Percentiles rank a stretch among this genome's conserved stretches.
Evolutionary conservation across 2,113 vertebrate genomes (phyloP).

Genomic region (Trichomycterus rosablanca): DNA sequence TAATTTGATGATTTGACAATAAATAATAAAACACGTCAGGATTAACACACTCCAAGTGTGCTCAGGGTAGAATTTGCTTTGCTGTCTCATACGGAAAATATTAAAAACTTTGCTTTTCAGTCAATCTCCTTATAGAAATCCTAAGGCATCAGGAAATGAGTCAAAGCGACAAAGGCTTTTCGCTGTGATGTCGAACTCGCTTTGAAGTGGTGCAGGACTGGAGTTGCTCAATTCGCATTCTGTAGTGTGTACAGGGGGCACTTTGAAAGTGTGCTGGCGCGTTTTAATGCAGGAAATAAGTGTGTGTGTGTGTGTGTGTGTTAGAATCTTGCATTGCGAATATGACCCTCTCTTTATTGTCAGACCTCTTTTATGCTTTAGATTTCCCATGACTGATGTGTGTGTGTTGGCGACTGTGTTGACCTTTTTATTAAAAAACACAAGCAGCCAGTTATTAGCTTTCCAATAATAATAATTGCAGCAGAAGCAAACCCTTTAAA

Average conservation of each 20-base stretch:
- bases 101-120: constrained; percentile 48
- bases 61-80: too few relatives aligned
- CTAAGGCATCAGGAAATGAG: constrained; percentile 90
- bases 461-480: too few relatives aligned
- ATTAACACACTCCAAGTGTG: too few relatives aligned
- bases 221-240: constrained; percentile 88
- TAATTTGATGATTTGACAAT: too few relatives aligned
- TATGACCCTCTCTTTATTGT: constrained; percentile 87
- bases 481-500: constrained; percentile 26
- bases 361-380: constrained; percentile 87
- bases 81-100: too few relatives aligned
- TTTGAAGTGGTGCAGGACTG: constrained; percentile 90
- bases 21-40: too few relatives aligned
- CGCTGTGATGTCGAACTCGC: constrained; percentile 76
- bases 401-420: constrained; percentile 77
- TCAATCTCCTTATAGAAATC: constrained; percentile 90
- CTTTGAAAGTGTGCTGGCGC: constrained; percentile 77
- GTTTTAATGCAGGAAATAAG: constrained; percentile 83
- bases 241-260: constrained; percentile 78
- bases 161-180: constrained; percentile 80
- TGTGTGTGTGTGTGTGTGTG: too few relatives aligned
- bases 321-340: constrained; percentile 85
- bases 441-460: constrained; percentile 83
- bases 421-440: constrained; percentile 79
- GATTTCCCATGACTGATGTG: constrained; percentile 97